A percentile compares a stretch with the other conserved stretches of the same genome.
phyloP scores from a whole-genome alignment of 1,140 invertebrate genomes.

The Condylostylus longicornis region DNA sequence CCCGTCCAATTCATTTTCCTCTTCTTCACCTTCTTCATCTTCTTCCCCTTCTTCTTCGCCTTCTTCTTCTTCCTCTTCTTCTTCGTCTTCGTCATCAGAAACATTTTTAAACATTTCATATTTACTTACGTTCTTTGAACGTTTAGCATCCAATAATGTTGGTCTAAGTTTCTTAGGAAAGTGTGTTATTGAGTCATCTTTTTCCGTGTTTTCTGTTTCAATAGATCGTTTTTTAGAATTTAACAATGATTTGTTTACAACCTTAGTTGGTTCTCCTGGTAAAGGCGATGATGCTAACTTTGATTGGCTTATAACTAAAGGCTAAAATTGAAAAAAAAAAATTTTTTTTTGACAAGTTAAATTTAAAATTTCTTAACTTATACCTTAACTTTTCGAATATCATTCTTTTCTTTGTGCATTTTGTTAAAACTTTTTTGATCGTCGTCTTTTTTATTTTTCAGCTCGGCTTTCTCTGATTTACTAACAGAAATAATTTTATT shows the following conservation, averaged over 20 bases:
- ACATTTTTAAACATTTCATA: constrained; percentile 22
- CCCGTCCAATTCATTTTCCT: constrained; percentile 35
- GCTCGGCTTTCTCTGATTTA: neutral
- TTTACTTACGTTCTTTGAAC: constrained; percentile 25
- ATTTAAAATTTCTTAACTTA: neutral
- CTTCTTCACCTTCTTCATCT: constrained; percentile 53
- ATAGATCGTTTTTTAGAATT: constrained; percentile 21
- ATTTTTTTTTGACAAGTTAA: neutral
- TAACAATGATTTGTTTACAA: too few species aligned
- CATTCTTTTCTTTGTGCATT: neutral
- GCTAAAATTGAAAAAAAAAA: constrained; percentile 9
- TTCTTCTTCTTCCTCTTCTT: constrained; percentile 16
- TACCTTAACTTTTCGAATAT: neutral
- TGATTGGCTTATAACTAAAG: constrained; percentile 18
- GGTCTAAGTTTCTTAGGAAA: constrained; percentile 17
- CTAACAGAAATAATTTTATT: neutral
- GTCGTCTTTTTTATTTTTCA: neutral
- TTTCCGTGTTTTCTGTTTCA: constrained; percentile 9
- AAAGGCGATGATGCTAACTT: too few species aligned
- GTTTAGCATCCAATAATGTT: constrained; percentile 19
- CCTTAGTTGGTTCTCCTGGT: too few species aligned
- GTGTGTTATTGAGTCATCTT: constrained; percentile 12
- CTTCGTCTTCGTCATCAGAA: constrained; percentile 21
- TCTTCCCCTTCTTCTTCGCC: constrained; percentile 35
- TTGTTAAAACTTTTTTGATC: neutral